Base-by-base conservation (phyloP, 2,797 vertebrate genomes). In the Xiphophorus birchmanni region DNA sequence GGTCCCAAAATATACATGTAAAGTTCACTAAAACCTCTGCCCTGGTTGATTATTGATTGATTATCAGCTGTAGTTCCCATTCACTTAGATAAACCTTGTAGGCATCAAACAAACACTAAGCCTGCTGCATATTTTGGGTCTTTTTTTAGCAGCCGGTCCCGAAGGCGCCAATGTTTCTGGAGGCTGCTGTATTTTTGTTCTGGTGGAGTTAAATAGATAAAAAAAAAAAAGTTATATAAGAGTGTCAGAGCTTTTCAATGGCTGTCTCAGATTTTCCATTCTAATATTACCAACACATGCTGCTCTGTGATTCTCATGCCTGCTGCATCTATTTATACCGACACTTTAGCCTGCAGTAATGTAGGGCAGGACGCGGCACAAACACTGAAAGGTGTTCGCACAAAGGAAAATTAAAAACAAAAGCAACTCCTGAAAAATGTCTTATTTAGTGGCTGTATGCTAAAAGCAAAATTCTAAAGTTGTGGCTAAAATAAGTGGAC, bases 231-330 rank as follows among this genome's bases (percentile, higher is more conserved):
- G 90, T 95, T 95, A 92, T 86, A 87, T 94, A 95, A 95, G 90
- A 87, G 80, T 65, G 91, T 83, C 91, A 90, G 85, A 88, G 85
- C 89, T 87, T 94, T 94, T 95, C 93, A 91, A 94, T 93, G 90
- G 84, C 90, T 87, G 91, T 92, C 93, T 95, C 95, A 95, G 90
- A 94, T 92, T 94, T 95, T 95, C 95, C 94, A 94, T 94, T 96
- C 95, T 95, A 95, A 93, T 94, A 92, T 96, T 95, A 95, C 94
- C 90, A 80, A 91, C 94, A 95, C 94, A 95, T 94, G 94, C 87
- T 83, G 88, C 88, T 87, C 91, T 91, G 85, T 91, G 90, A 93
- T 94, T 92, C 89, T 87, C 89, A 89, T 83, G 89, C 90, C 89
- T 90, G 87, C 86, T 72, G 80, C 54, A 56, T 91, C 95, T 95